A percentile compares a stretch with the other conserved stretches of the same genome.
Evolutionary conservation across 2,888 invertebrate genomes (phyloP).

Genomic region (Eupeodes luniger): DNA sequence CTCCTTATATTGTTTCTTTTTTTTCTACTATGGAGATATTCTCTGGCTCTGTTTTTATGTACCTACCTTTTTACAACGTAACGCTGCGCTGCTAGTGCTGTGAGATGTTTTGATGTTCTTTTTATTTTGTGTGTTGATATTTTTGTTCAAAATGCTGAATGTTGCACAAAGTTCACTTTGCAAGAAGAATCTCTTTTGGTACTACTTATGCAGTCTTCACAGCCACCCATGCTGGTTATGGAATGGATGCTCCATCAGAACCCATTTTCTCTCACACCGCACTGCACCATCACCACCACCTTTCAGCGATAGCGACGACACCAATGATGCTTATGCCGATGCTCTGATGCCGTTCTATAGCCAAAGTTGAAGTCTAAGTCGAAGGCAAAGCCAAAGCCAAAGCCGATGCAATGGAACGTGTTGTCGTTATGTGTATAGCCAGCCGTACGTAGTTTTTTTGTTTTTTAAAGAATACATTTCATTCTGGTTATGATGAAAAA

Average conservation of each 20-base stretch:
- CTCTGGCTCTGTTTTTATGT: slow-evolving; percentile 38
- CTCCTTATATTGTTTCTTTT: slow-evolving; percentile 20
- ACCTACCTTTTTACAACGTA: slow-evolving; percentile 49
- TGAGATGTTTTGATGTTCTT: slow-evolving; percentile 14
- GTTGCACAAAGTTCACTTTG: slow-evolving; percentile 60
- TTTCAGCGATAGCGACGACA: too few relatives aligned
- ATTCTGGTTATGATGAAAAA: slow-evolving; percentile 72
- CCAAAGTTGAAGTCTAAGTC: too few relatives aligned
- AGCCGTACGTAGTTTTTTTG: slow-evolving; percentile 30
- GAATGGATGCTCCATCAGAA: slow-evolving; percentile 42
- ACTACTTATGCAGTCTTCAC: slow-evolving; percentile 70
- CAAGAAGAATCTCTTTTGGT: slow-evolving; percentile 56
- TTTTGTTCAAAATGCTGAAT: slow-evolving; percentile 44
- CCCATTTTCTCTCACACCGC: too few relatives aligned
- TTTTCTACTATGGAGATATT: slow-evolving; percentile 25
- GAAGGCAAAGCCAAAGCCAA: too few relatives aligned
- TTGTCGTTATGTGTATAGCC: slow-evolving; percentile 15
- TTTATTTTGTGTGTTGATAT: slow-evolving; percentile 26
- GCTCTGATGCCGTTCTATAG: too few relatives aligned
- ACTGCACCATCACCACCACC: too few relatives aligned
- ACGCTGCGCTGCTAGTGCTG: slow-evolving; percentile 17
- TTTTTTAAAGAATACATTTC: slow-evolving; percentile 38
- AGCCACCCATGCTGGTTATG: slow-evolving; percentile 71
- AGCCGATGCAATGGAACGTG: not conserved
- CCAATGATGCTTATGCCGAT: not conserved